Conservation (phyloP, 2,797 vertebrate species). For the Gallirallus australis region DNA sequence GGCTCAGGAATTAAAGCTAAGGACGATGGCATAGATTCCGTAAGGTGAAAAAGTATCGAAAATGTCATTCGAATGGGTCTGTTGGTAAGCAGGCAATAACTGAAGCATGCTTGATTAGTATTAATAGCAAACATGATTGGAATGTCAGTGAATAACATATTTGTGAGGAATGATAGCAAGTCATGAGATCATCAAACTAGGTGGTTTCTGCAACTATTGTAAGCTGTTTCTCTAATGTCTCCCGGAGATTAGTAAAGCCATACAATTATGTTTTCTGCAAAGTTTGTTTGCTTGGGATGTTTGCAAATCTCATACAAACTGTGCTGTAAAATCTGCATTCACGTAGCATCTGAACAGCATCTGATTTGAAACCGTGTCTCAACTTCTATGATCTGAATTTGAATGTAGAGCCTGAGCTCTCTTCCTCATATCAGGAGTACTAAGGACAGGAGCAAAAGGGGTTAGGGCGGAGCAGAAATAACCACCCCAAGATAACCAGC, state of each 20-base stretch:
- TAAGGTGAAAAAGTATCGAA: neutral
- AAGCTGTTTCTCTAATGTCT: neutral
- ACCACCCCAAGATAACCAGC: neutral
- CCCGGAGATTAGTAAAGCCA: neutral
- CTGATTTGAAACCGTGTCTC: neutral
- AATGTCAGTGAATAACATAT: neutral
- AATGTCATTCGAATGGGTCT: neutral
- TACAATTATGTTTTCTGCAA: neutral
- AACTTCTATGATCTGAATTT: neutral
- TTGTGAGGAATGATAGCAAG: neutral
- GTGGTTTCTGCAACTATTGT: neutral
- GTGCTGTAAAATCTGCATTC: neutral
- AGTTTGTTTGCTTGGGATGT: slow-evolving; percentile 19
- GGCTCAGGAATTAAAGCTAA: neutral
- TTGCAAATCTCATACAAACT: neutral
- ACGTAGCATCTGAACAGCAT: neutral
- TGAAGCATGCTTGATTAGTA: neutral
- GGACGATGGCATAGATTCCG: neutral
- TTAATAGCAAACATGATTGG: neutral
- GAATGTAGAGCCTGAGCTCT: neutral
- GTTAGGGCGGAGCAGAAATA: neutral
- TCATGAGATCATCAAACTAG: neutral
- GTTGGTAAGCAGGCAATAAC: neutral
- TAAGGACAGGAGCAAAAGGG: neutral
- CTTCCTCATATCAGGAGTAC: neutral